Evolutionary conservation across 2,888 invertebrate genomes (phyloP), one percentile per base, ranked within the genome.

Genomic region (Erpobdella octoculata): DNA sequence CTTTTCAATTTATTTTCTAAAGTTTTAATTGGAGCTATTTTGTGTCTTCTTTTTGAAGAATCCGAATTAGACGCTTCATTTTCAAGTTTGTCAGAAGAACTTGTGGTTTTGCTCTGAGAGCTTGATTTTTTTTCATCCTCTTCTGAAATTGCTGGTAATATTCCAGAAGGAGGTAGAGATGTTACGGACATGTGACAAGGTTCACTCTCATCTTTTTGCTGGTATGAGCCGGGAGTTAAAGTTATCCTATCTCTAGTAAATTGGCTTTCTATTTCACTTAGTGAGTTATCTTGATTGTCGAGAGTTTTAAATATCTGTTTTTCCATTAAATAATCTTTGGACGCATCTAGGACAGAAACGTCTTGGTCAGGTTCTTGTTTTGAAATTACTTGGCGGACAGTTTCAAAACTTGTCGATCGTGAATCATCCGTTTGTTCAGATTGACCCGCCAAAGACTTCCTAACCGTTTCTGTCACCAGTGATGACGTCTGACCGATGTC

Each of bases 1-100:
- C 89, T 89, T 2, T 88, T 88, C 79, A 89, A 89, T 78, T 88
- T 88, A 3, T 89, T 88, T 79, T 92, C 89, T 4, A 53, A 12
- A 53, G 21, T 53, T 1, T 28, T 21, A 53, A 53, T 21, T 25
- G 53, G 21, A 53, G 21, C 28, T 82, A 90, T 91, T 21, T 41
- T 58, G 12, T 35, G 41, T n/a, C 31, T 48, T 31, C 36, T 65
- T 28, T 74, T 74, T 35, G 74, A 74, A 46, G 74, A 74, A 67
- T 74, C 73, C 9, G 74, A 73, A 18, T 41, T 71, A 21, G 70
- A 68, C 18, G 73, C 48, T 18, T 71, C 73, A 35, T 64, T 46
- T n/a, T 71, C 73, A 21, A 73, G 35, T 33, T 70, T 71, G 28
- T 73, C 74, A 12, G 74, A 73, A 36, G 73, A 73, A 48, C 73